phyloP scores from a whole-genome alignment of 2,888 invertebrate species.

The Meghimatium bilineatum region DNA sequence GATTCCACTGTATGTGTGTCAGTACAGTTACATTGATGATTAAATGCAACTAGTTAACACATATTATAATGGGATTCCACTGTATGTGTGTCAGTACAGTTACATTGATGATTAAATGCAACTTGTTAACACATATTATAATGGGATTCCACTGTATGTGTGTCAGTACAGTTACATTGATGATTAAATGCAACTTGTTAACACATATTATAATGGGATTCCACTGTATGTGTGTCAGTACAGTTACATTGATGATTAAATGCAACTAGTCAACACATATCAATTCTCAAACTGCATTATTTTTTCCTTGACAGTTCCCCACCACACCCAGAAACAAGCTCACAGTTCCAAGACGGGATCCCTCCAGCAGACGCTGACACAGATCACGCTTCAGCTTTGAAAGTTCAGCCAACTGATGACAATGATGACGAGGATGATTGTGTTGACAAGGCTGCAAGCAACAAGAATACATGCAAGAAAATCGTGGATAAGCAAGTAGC shows the following conservation, averaged over 20 bases:
- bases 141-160: too few relatives aligned
- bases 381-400: background rate
- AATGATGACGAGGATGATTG: background rate
- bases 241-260: background rate
- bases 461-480: background rate
- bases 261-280: background rate
- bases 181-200: too few relatives aligned
- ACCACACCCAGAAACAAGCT: conserved; percentile 53
- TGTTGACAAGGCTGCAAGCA: background rate
- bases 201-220: too few relatives aligned
- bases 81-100: too few relatives aligned
- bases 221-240: too few relatives aligned
- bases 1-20: too few relatives aligned
- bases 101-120: too few relatives aligned
- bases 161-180: too few relatives aligned
- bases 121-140: too few relatives aligned
- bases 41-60: too few relatives aligned
- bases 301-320: conserved; percentile 51
- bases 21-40: too few relatives aligned
- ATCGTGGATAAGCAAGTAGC: background rate
- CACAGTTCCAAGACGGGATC: conserved; percentile 47
- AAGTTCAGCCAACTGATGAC: background rate
- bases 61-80: too few relatives aligned
- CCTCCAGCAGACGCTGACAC: conserved; percentile 42
- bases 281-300: background rate